Base-by-base conservation (phyloP, 2,888 invertebrate genomes). In the Orchesellides sinensis region DNA sequence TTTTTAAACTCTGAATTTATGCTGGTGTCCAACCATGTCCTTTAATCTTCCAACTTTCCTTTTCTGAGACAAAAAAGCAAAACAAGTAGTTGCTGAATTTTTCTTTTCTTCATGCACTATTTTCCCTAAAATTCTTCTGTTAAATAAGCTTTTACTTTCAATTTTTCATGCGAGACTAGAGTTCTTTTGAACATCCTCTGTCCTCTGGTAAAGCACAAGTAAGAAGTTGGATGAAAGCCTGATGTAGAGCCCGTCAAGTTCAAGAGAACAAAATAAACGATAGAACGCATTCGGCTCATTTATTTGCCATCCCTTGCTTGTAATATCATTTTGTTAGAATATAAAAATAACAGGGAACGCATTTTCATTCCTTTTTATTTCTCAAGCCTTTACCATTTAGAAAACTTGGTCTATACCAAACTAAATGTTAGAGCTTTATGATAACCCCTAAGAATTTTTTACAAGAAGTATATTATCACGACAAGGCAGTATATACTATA, bases 101-200 rank as follows among this genome's bases (percentile, higher is more conserved):
- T 47, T 69, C 45, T 52, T 56, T 77, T 35, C 10, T 23, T 56
- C 29, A 61, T 5, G 2, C 8, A 25, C 66, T 47, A 1, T 25
- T 66, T 25, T 27, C 35, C 1, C 19, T 63, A n/a, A n/a, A n/a
- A n/a, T 17, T 32, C 25, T 21, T 56, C n/a, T 1, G n/a, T 17
- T 1, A 45, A 69, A 65, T 72, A 35, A 79, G 65, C 80, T 56
- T 72, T 80, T 80, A 59, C 81, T 59, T 81, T 73, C 81, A 73
- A 81, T 81, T 81, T 74, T 81, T 81, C 81, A 66, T 61, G 68
- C 49, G 49, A 66, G 65, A 35, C 47, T 66, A n/a, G n/a, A n/a
- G n/a, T n/a, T n/a, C n/a, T n/a, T n/a, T n/a, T n/a, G n/a, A n/a
- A n/a, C n/a, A n/a, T n/a, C n/a, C n/a, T n/a, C n/a, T n/a, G n/a